These are phyloP conservation scores for Rhizoglyphus robini DNA, from an alignment of 1,140 invertebrate species.

Conservation along the genomic window DNA sequence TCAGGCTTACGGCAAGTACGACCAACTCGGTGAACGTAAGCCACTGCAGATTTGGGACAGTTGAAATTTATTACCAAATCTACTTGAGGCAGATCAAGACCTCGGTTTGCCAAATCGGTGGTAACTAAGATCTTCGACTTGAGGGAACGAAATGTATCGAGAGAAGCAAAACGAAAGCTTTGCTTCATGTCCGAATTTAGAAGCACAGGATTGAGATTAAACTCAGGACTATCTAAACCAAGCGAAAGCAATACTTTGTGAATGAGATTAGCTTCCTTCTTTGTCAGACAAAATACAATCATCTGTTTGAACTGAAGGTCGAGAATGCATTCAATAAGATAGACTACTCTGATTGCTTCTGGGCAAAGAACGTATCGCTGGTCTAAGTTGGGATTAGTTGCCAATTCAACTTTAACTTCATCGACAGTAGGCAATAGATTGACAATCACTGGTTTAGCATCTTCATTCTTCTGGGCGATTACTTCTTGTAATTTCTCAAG, in stretches of 20 bases:
- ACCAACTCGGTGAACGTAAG: conserved; percentile 94
- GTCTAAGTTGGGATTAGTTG: conserved; percentile 71
- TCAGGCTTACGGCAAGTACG: conserved; percentile 60
- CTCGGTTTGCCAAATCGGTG: conserved; percentile 90
- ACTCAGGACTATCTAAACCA: conserved; percentile 22
- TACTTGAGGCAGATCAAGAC: conserved; percentile 42
- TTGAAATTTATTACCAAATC: conserved; percentile 80
- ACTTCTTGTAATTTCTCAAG: conserved; percentile 54
- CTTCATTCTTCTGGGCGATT: conserved; percentile 33
- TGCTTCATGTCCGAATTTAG: conserved; percentile 74
- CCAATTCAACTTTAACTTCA: conserved; percentile 49
- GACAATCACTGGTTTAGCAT: conserved; percentile 23
- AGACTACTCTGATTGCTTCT: conserved; percentile 78
- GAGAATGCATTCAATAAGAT: conserved; percentile 40
- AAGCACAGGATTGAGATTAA: conserved; percentile 22
- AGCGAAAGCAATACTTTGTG: conserved; percentile 22
- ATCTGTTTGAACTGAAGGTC: conserved; percentile 23
- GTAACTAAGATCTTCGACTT: conserved; percentile 73
- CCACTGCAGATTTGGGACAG: conserved; percentile 71
- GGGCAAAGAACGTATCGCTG: conserved; percentile 83
- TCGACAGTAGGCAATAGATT: conserved; percentile 35
- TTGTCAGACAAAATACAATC: conserved; percentile 24
- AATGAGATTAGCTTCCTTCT: conserved; percentile 22
- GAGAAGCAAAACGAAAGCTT: conserved; percentile 55
- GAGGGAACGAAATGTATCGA: conserved; percentile 73